Conservation (phyloP, 2,113 vertebrate genomes). For the Peromyscus polionotus region DNA sequence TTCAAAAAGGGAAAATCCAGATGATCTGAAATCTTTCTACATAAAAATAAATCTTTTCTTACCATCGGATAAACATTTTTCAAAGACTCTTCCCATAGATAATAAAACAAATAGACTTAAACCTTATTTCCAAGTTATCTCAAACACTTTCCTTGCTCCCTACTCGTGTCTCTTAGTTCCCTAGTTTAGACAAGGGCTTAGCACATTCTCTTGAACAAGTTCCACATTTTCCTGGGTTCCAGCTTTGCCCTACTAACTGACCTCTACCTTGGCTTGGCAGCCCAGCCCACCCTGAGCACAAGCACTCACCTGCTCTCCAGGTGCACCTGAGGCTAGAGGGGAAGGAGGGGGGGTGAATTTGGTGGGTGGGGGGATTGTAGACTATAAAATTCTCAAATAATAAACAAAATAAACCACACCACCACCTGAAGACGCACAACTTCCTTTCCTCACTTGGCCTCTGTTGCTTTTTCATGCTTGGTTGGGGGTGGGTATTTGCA, state of each 20-base stretch:
- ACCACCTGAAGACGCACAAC: fast-evolving
- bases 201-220: neutral
- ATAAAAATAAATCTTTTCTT: neutral
- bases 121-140: neutral
- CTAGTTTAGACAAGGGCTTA: neutral
- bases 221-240: neutral
- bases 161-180: neutral
- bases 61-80: constrained; percentile 10
- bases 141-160: neutral
- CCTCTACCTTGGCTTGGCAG: neutral
- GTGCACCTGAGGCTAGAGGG: neutral
- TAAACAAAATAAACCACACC: too few species aligned
- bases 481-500: neutral
- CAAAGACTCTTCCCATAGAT: neutral
- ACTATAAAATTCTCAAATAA: neutral
- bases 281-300: neutral
- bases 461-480: neutral
- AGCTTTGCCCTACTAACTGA: neutral
- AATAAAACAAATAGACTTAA: neutral
- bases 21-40: neutral
- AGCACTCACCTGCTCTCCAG: neutral
- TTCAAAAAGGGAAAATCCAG: neutral
- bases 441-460: neutral
- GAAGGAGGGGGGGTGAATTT: neutral
- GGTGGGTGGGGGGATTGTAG: neutral